Evolutionary conservation across 1,140 invertebrate genomes (phyloP).

Genomic region (Tetranychus cinnabarinus): DNA sequence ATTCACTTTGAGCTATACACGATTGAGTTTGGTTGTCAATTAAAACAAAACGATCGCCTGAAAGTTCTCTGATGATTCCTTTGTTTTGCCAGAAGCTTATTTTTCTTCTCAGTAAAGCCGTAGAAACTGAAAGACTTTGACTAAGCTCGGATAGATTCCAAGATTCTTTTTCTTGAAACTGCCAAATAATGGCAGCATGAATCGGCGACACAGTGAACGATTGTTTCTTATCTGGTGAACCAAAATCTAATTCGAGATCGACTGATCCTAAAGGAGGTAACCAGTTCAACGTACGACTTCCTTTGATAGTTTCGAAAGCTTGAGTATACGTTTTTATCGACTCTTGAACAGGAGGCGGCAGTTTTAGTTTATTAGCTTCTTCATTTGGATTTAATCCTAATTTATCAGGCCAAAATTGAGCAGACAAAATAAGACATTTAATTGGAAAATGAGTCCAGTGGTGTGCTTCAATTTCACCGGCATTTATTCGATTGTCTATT

Average conservation of each 20-base stretch:
- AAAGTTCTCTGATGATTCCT: conserved; percentile 49
- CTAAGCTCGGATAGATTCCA: conserved; percentile 65
- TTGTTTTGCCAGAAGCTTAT: conserved; percentile 63
- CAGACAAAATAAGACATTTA: conserved; percentile 69
- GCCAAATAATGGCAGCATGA: conserved; percentile 77
- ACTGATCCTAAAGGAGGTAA: conserved; percentile 76
- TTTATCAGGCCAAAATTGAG: conserved; percentile 80
- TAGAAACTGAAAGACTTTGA: conserved; percentile 53
- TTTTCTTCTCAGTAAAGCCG: conserved; percentile 51
- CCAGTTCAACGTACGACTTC: conserved; percentile 78
- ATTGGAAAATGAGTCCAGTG: conserved; percentile 33
- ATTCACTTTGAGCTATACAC: background rate
- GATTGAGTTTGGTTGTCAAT: conserved; percentile 34
- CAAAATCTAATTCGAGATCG: conserved; percentile 70
- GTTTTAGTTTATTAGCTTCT: conserved; percentile 45
- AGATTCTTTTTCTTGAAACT: conserved; percentile 69
- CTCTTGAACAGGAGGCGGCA: conserved; percentile 52
- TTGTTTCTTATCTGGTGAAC: conserved; percentile 38
- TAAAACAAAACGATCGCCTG: conserved; percentile 45
- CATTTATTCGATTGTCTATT: conserved; percentile 67
- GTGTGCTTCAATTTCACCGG: conserved; percentile 20
- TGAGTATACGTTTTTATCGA: conserved; percentile 69
- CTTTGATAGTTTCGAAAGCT: conserved; percentile 75
- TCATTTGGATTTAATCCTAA: conserved; percentile 1
- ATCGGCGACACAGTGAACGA: conserved; percentile 68